phyloP scores from a whole-genome alignment of 2,888 invertebrate species.

The Diploptera punctata region DNA sequence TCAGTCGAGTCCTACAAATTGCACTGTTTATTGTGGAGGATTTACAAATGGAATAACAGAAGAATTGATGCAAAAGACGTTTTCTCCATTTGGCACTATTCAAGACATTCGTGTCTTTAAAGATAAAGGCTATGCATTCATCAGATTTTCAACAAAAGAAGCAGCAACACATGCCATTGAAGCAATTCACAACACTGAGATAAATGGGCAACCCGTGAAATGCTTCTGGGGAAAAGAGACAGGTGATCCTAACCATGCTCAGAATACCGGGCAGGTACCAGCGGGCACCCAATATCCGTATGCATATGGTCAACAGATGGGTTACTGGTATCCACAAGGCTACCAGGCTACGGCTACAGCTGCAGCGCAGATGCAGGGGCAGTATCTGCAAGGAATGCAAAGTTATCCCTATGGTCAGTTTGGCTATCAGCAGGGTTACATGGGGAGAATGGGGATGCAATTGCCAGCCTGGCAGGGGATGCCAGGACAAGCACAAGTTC shows the following conservation, averaged over 20 bases:
- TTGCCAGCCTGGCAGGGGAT: slow-evolving; percentile 59
- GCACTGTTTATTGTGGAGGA: slow-evolving; percentile 98
- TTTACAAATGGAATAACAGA: slow-evolving; percentile 93
- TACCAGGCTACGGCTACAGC: slow-evolving; percentile 54
- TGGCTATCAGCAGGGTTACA: slow-evolving; percentile 57
- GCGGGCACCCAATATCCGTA: slow-evolving; percentile 84
- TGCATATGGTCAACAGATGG: slow-evolving; percentile 84
- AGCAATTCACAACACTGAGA: slow-evolving; percentile 94
- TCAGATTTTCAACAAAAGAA: slow-evolving; percentile 97
- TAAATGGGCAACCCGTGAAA: slow-evolving; percentile 94
- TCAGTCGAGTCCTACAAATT: slow-evolving; percentile 97
- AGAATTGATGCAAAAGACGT: slow-evolving; percentile 95
- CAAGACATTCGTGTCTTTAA: slow-evolving; percentile 98
- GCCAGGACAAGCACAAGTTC: slow-evolving; percentile 46
- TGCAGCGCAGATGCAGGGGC: slow-evolving; percentile 72
- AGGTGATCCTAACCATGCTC: slow-evolving; percentile 61
- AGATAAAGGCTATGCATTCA: slow-evolving; percentile 99
- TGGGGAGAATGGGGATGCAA: slow-evolving; percentile 55
- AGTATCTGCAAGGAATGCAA: slow-evolving; percentile 73
- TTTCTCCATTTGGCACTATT: slow-evolving; percentile 93
- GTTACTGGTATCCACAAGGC: slow-evolving; percentile 90
- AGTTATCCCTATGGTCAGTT: slow-evolving; percentile 64
- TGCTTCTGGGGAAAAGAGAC: slow-evolving; percentile 99
- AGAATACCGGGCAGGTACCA: slow-evolving; percentile 57
- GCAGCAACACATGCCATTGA: slow-evolving; percentile 97